phyloP scores from a whole-genome alignment of 2,888 invertebrate genomes.

The Caenorhabditis wallacei region DNA sequence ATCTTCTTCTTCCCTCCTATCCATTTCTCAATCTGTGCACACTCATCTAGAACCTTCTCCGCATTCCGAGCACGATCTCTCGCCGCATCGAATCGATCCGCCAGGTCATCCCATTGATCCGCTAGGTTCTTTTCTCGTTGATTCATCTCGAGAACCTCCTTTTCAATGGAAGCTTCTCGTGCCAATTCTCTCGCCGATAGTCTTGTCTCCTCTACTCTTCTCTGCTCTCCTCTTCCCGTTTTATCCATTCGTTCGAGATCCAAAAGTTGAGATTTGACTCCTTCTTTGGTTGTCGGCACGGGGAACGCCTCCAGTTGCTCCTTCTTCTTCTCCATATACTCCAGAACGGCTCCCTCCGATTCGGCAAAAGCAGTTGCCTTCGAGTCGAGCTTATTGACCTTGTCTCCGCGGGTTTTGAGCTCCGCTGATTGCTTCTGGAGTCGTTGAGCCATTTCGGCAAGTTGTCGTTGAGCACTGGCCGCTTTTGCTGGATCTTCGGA shows the following conservation, averaged over 20 bases:
- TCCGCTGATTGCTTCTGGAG: constrained; percentile 58
- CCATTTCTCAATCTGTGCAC: constrained; percentile 92
- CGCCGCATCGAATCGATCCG: constrained; percentile 66
- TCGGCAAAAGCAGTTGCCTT: constrained; percentile 72
- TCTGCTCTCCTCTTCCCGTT: constrained; percentile 62
- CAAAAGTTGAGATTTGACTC: constrained; percentile 46
- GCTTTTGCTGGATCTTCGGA: constrained; percentile 28
- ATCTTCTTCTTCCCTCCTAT: constrained; percentile 94
- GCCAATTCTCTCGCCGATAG: constrained; percentile 64
- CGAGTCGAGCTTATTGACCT: constrained; percentile 70
- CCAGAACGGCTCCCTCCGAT: constrained; percentile 69
- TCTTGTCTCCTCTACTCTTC: constrained; percentile 66
- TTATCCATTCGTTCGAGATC: constrained; percentile 69
- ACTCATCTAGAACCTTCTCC: constrained; percentile 93
- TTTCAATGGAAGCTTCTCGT: constrained; percentile 59
- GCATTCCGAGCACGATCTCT: constrained; percentile 88
- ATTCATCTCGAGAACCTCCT: constrained; percentile 59
- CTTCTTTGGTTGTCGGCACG: constrained; percentile 59
- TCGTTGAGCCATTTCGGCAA: constrained; percentile 49
- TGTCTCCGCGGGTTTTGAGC: constrained; percentile 58
- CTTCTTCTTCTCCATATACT: constrained; percentile 72
- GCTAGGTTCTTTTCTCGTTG: constrained; percentile 66
- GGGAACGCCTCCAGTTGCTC: constrained; percentile 41
- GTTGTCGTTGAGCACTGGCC: constrained; percentile 45
- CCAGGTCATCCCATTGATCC: constrained; percentile 70